A percentile compares a stretch with the other conserved stretches of the same genome.
phyloP scores from a whole-genome alignment of 2,113 vertebrate species.

The Lophochroa leadbeateri region DNA sequence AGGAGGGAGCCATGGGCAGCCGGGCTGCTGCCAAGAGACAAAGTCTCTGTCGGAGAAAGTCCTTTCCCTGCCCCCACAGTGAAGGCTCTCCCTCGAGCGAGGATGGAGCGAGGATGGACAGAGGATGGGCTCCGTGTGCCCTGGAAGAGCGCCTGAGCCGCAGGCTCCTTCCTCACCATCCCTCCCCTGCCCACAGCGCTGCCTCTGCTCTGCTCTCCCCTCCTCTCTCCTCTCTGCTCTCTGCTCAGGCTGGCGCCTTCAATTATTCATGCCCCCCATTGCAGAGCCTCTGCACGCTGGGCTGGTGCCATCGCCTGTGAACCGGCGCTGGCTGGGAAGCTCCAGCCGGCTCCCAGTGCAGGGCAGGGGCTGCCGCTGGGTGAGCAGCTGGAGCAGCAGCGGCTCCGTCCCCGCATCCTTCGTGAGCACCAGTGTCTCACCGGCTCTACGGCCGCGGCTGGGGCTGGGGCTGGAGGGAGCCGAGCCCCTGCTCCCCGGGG shows the following conservation, averaged over 20 bases:
- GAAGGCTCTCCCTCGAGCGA: background rate
- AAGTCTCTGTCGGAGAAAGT: background rate
- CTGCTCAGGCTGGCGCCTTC: slow-evolving; percentile 44
- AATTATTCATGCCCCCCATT: slow-evolving; percentile 74
- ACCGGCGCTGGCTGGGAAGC: background rate
- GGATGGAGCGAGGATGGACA: background rate
- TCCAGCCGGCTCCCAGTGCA: background rate
- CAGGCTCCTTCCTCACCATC: background rate
- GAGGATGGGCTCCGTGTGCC: background rate
- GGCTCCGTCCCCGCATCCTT: background rate
- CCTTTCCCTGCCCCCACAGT: background rate
- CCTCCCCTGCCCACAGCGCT: background rate
- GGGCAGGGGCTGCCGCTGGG: background rate
- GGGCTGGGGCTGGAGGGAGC: slow-evolving; percentile 49
- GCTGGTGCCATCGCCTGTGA: slow-evolving; percentile 22
- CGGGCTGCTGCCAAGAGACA: background rate
- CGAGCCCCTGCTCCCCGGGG: slow-evolving; percentile 51
- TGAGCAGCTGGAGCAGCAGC: background rate
- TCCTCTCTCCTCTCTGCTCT: background rate
- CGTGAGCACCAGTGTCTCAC: background rate
- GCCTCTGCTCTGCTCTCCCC: background rate
- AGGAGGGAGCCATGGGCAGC: background rate
- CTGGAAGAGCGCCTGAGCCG: background rate
- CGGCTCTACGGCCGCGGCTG: slow-evolving; percentile 7
- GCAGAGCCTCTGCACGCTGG: slow-evolving; percentile 44